Percentiles rank a stretch among this genome's conserved stretches.
phyloP scores from a whole-genome alignment of 1,140 invertebrate genomes.

The Spodoptera litura region DNA sequence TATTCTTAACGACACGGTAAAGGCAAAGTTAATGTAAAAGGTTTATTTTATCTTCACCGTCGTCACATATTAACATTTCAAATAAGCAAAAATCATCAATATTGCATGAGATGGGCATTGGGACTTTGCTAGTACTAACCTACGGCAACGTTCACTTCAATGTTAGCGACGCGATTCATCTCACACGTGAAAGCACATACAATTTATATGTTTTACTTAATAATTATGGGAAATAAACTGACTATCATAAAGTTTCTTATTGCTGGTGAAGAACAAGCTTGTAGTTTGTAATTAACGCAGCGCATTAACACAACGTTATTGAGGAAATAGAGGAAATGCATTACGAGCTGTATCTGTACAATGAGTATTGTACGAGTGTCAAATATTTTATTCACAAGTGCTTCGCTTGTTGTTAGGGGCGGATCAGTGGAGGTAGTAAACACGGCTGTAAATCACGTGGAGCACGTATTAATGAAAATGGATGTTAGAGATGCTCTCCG shows the following conservation, averaged over 20 bases:
- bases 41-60: slow-evolving; percentile 30
- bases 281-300: slow-evolving; percentile 9
- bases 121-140: neutral
- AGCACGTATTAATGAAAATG: slow-evolving; percentile 29
- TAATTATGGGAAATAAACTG: slow-evolving; percentile 30
- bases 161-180: slow-evolving; percentile 5
- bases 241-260: slow-evolving; percentile 21
- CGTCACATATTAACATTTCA: slow-evolving; percentile 23
- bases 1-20: slow-evolving; percentile 26
- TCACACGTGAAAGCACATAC: slow-evolving; percentile 19
- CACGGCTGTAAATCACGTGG: neutral
- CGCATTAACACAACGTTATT: slow-evolving; percentile 14
- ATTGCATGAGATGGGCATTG: slow-evolving; percentile 28
- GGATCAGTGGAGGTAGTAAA: too few relatives aligned
- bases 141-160: slow-evolving; percentile 15
- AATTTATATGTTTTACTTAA: slow-evolving; percentile 26
- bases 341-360: neutral
- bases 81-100: slow-evolving; percentile 38
- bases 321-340: neutral
- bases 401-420: too few relatives aligned
- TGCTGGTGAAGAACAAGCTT: neutral
- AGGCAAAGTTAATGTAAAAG: slow-evolving; percentile 12
- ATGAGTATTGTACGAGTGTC: neutral
- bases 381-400: neutral
- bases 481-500: slow-evolving; percentile 9